Evolutionary conservation across 2,797 vertebrate species (phyloP).

Genomic region (Lacerta viridis): DNA sequence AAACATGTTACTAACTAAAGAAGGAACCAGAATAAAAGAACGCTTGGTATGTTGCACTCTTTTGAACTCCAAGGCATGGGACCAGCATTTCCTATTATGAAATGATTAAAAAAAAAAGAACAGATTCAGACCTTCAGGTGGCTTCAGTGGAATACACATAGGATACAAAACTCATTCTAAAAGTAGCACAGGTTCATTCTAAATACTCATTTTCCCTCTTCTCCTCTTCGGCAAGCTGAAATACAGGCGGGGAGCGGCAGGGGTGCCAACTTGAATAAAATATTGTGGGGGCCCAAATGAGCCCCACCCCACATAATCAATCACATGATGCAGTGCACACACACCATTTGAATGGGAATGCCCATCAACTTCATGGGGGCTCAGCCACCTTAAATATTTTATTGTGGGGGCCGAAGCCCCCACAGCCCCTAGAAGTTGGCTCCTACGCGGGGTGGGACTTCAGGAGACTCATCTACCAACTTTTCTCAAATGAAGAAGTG

Average conservation of each 20-base stretch:
- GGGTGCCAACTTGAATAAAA: too few species aligned
- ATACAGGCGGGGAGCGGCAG: not conserved
- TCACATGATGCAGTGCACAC: too few species aligned
- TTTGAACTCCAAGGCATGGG: conserved; percentile 82
- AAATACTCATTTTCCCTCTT: not conserved
- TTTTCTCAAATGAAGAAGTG: not conserved
- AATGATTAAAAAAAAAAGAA: conserved; percentile 60
- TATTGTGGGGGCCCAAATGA: too few species aligned
- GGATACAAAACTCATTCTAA: not conserved
- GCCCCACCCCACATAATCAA: too few species aligned
- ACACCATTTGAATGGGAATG: too few species aligned
- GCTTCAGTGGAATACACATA: conserved; percentile 39
- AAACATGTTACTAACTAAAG: conserved; percentile 82
- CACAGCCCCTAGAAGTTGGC: too few species aligned
- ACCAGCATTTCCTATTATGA: conserved; percentile 81
- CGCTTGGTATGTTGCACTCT: conserved; percentile 78
- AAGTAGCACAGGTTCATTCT: not conserved
- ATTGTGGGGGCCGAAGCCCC: too few species aligned
- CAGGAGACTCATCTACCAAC: not conserved
- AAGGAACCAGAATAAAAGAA: conserved; percentile 78
- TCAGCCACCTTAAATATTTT: too few species aligned
- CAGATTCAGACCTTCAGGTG: not conserved
- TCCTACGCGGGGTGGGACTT: too few species aligned
- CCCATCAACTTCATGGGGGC: too few species aligned
- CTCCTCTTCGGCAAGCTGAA: not conserved